Percentiles rank a stretch among this genome's conserved stretches.
These are phyloP conservation scores for Pyralis farinalis DNA, from an alignment of 2,888 invertebrate genomes.

Conservation along the genomic window DNA sequence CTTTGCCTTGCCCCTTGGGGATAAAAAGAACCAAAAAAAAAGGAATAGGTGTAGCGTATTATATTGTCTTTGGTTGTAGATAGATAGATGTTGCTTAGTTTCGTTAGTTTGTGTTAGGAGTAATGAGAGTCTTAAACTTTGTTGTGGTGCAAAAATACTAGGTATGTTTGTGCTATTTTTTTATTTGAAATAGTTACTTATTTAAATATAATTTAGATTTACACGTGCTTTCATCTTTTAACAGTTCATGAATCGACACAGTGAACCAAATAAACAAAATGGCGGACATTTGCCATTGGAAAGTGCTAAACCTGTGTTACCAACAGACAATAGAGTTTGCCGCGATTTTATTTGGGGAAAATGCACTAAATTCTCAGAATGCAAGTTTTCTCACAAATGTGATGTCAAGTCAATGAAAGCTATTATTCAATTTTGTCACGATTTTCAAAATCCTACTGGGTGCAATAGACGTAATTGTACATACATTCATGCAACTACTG, in stretches of 20 bases:
- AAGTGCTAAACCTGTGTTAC: constrained; percentile 31
- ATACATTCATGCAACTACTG: constrained; percentile 53
- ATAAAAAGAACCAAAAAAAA: no score
- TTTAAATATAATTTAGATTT: no score
- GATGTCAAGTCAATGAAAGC: constrained; percentile 55
- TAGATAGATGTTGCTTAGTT: no score
- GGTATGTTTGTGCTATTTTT: no score
- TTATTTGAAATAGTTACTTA: no score
- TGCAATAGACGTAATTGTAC: constrained; percentile 54
- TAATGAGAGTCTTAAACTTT: no score
- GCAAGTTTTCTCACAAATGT: constrained; percentile 52
- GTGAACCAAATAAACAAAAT: constrained; percentile 36
- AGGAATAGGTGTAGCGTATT: no score
- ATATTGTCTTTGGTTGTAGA: no score
- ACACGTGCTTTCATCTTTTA: no score
- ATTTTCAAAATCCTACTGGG: constrained; percentile 57
- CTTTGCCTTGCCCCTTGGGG: no score
- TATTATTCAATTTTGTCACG: constrained; percentile 60
- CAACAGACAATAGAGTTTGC: constrained; percentile 35
- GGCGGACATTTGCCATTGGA: constrained; percentile 46
- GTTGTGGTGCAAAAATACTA: no score
- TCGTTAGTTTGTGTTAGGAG: no score
- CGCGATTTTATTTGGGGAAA: constrained; percentile 62
- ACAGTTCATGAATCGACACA: constrained; percentile 9
- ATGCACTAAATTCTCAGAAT: constrained; percentile 49